Conservation (phyloP, 2,888 invertebrate species). For the Mimas tiliae region DNA sequence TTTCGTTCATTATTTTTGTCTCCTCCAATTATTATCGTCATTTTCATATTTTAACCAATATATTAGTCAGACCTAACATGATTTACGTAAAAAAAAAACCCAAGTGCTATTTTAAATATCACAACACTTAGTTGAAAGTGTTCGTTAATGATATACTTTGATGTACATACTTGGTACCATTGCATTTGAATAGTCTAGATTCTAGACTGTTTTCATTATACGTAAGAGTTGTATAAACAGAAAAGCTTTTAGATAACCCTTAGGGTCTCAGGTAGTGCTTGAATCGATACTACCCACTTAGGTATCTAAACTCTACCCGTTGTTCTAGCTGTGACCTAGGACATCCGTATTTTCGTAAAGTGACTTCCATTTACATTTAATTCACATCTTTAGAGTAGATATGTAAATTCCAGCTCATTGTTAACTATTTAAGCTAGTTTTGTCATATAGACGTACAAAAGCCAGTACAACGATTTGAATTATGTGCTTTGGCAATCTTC, state of each 20-base stretch:
- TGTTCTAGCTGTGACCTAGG: conserved; percentile 11
- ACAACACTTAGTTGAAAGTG: not conserved
- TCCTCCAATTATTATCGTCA: conserved; percentile 33
- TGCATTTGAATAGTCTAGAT: conserved; percentile 21
- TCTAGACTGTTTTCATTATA: conserved; percentile 24
- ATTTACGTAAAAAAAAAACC: conserved; percentile 1
- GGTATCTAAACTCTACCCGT: not conserved
- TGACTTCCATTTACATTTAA: conserved; percentile 29
- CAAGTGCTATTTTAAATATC: not conserved
- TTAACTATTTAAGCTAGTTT: conserved; percentile 6
- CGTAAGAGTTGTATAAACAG: conserved; percentile 36
- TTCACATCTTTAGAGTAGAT: conserved; percentile 32
- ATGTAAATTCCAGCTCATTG: conserved; percentile 18
- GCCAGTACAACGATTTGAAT: too few species aligned
- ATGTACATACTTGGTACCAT: not conserved
- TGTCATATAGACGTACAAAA: not conserved
- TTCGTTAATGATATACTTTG: not conserved
- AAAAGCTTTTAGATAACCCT: conserved; percentile 38
- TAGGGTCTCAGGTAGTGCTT: conserved; percentile 36
- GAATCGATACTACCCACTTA: conserved; percentile 32
- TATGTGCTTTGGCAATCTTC: too few species aligned
- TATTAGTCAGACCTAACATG: too few species aligned
- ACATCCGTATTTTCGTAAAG: conserved; percentile 1
- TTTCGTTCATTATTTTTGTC: conserved; percentile 49
- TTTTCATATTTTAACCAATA: not conserved